These are phyloP conservation scores for Isurus oxyrinchus DNA, from an alignment of 2,113 vertebrate genomes.

Conservation along the genomic window DNA sequence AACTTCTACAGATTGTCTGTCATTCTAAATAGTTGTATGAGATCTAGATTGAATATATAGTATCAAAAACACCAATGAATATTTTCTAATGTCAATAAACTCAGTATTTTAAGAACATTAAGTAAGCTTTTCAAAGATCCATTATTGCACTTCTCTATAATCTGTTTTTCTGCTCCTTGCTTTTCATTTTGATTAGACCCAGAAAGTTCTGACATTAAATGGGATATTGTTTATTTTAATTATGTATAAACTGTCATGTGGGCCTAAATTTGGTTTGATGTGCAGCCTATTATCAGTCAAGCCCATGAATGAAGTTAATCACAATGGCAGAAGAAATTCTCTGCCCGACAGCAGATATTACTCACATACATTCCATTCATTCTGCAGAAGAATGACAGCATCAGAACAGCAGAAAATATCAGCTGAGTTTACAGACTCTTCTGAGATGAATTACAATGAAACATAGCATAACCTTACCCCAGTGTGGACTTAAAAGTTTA, in stretches of 20 bases:
- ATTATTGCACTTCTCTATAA: not conserved
- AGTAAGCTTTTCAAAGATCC: not conserved
- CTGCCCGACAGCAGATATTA: not conserved
- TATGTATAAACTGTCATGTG: not conserved
- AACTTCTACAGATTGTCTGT: not conserved
- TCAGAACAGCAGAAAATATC: not conserved
- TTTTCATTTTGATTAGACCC: not conserved
- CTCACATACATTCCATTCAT: too few relatives aligned
- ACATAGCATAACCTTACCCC: not conserved
- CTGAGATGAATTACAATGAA: not conserved
- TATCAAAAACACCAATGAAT: not conserved
- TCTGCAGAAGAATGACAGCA: not conserved
- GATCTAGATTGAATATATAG: not conserved
- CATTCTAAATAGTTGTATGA: not conserved
- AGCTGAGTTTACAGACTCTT: not conserved
- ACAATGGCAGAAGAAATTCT: not conserved
- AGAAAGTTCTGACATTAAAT: not conserved
- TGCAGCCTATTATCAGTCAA: not conserved
- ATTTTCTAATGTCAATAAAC: not conserved
- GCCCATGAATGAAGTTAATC: not conserved
- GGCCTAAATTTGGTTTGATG: not conserved
- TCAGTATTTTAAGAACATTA: not conserved
- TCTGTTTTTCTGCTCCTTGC: not conserved
- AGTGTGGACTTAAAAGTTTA: not conserved
- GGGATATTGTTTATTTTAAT: not conserved